phyloP scores from a whole-genome alignment of 2,113 vertebrate species.

The Nettapus auritus region DNA sequence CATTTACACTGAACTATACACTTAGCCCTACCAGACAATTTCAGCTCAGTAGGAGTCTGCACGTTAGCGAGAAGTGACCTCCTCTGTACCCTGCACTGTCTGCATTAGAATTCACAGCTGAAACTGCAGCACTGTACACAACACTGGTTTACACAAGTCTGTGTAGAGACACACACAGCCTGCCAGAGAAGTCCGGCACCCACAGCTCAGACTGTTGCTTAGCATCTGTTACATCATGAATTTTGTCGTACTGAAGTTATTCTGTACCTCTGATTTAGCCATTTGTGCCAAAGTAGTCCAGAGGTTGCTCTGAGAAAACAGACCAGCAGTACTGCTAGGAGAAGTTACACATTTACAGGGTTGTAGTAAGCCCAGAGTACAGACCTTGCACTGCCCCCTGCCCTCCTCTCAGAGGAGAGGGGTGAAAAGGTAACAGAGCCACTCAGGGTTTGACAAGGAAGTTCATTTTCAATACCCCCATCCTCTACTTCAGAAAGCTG shows the following conservation, averaged over 20 bases:
- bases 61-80: background rate
- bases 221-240: background rate
- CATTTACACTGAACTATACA: background rate
- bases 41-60: background rate
- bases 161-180: background rate
- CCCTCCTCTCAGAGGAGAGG: background rate
- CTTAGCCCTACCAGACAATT: background rate
- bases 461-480: background rate
- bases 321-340: background rate
- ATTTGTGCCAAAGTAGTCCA: conserved; percentile 6
- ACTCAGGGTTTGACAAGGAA: background rate
- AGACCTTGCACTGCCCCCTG: background rate
- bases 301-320: conserved; percentile 43
- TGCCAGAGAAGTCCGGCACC: background rate
- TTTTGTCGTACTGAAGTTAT: background rate
- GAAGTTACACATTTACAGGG: conserved; percentile 52
- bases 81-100: background rate
- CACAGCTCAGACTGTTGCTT: background rate
- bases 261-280: conserved; percentile 32
- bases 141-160: background rate
- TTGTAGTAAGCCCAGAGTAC: background rate
- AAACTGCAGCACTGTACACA: background rate
- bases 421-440: background rate
- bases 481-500: background rate
- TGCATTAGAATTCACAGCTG: background rate